Conservation (phyloP, 2,888 invertebrate genomes). For the Oscheius onirici region DNA sequence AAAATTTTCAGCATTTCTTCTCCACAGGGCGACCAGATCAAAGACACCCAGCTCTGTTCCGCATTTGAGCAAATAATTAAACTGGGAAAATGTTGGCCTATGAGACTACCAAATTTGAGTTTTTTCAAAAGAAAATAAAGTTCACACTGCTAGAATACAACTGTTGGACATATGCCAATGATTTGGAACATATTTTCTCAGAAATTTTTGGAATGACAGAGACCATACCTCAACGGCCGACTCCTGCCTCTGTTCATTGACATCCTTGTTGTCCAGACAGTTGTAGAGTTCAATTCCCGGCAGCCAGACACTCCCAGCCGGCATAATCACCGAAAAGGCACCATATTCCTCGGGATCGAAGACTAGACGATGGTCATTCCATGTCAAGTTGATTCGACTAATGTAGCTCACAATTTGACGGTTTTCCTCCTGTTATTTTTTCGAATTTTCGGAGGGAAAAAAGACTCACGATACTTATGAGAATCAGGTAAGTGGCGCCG, state of each 20-base stretch:
- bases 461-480: neutral
- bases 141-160: too few species aligned
- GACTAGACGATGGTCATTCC: constrained; percentile 1
- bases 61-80: too few species aligned
- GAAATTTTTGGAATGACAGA: too few species aligned
- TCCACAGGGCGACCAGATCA: too few species aligned
- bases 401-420: neutral
- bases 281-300: constrained; percentile 16
- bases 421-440: neutral
- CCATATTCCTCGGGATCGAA: neutral
- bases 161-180: too few species aligned
- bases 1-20: too few species aligned
- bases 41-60: too few species aligned
- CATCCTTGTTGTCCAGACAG: neutral
- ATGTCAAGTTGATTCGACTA: neutral
- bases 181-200: too few species aligned
- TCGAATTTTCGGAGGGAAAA: neutral
- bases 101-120: too few species aligned
- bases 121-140: too few species aligned
- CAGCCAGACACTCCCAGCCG: constrained; percentile 12
- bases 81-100: too few species aligned
- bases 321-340: neutral
- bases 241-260: neutral
- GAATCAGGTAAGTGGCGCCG: neutral
- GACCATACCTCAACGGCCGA: neutral